Base-by-base conservation (phyloP, 2,113 vertebrate genomes). In the Dicentrarchus labrax region DNA sequence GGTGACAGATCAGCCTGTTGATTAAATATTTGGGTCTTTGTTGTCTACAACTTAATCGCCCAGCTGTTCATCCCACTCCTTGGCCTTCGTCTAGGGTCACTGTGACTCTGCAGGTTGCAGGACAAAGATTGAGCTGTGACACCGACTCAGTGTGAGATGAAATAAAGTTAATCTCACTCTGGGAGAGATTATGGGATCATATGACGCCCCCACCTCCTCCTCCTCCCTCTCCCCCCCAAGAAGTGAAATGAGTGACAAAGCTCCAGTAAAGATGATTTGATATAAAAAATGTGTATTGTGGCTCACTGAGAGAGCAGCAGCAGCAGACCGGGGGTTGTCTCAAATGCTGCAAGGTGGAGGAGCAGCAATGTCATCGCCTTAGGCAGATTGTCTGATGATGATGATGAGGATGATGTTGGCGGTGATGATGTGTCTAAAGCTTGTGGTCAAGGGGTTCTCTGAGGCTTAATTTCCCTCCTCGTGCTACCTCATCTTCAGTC, bases 91-190 rank as follows among this genome's bases (percentile, higher is more conserved):
- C 61, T 17, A 56, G 36, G 72, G 80, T 91, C 80, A 65, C 53
- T 47, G 65, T 12, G 75, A 72, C 59, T 60, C 72, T 57, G 67
- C 72, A 54, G 45, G 80, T 62, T 61, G 30, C 54, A 9, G 81
- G 80, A 67, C 83, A 68, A 79, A 88, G 86, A 85, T 67, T 86
- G 83, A 90, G 85, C 87, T 51, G 38, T 79, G 80, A 72, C 75
- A 80, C 54, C 8, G 62, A 65, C 69, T 78, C 80, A 65, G 67
- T 85, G 83, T 75, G 76, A 85, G 81, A 92, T 88, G 74, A 92
- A 92, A 86, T 87, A 43, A 89, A 94, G 78, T 91, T 92, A 92
- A 93, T 94, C 90, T 87, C 86, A 91, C 83, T 88, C 82, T 86
- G 86, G 66, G 88, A 84, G 88, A 92, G 92, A 91, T 94, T 94